Conservation (phyloP, 2,113 vertebrate genomes). For the Actenoides hombroni region DNA sequence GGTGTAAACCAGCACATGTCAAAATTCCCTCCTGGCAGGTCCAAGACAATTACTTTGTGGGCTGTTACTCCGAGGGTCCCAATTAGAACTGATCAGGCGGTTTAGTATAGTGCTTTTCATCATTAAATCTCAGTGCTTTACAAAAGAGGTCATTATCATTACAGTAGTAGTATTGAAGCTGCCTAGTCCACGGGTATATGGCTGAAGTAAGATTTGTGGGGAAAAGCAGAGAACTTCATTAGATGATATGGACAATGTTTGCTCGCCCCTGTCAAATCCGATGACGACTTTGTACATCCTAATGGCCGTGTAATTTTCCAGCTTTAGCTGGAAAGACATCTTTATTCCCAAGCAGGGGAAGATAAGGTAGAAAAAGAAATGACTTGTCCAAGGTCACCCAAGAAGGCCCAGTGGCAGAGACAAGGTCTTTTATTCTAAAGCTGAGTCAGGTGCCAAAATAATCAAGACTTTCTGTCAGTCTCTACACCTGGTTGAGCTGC, state of each 20-base stretch:
- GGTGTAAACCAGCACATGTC: neutral
- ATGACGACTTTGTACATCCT: neutral
- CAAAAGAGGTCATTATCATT: neutral
- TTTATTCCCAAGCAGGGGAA: neutral
- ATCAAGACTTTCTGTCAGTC: neutral
- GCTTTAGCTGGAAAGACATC: neutral
- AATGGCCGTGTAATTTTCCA: neutral
- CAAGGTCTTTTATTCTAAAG: neutral
- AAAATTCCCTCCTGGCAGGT: neutral
- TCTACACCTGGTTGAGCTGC: neutral
- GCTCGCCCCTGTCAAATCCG: neutral
- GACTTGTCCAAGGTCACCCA: neutral
- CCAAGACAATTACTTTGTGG: neutral
- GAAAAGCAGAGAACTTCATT: neutral
- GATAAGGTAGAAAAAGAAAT: neutral
- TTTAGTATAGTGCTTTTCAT: neutral
- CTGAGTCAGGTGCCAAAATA: neutral
- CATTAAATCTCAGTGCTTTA: neutral
- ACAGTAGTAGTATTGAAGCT: neutral
- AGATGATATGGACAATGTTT: neutral
- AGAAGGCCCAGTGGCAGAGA: neutral
- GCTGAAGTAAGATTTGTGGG: neutral
- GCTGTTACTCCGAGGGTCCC: neutral
- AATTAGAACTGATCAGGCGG: neutral
- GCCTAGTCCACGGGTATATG: neutral